Evolutionary conservation across 23 tunicate species (phyloP), one percentile per base, ranked within the genome.

Genomic region (Diplosoma virens): DNA sequence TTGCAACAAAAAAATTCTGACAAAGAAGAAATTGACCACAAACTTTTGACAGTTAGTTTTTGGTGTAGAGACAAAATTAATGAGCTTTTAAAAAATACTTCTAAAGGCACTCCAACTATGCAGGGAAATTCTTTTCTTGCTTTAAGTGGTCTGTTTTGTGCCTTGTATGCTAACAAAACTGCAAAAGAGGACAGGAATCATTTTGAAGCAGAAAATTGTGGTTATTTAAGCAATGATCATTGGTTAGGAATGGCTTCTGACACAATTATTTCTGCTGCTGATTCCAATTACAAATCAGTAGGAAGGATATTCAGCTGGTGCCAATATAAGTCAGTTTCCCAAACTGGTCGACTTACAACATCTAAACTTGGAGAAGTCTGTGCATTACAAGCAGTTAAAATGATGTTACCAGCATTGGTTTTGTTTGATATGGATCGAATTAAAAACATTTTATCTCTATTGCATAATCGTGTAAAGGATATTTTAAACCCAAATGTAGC

Each of bases 271-370:
- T 68, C 78, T 66, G 41, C 78, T 41, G 79, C 80, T 25, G 74
- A 77, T 41, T 66, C 83, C 32, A 31, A 32, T 0, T 85, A 88
- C 71, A 70, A 35, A 35, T 36, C 82, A 22, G 26, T 34, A 21
- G 87, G 95, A 0, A 65, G 95, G 45, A 60, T 88, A 28, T 75
- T 88, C 3, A 83, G 88, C 56, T 88, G 95, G 95, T 88, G 95
- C 33, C 95, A 88, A 46, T 88, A 73, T 58, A 76, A 75, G 33
- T 66, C 95, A 6, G 86, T 88, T 17, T 88, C 95, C 22, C 58
- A 59, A 0, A 45, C 81, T 34, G 95, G 95, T 11, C 63, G 68
- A 1, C 79, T 88, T 34, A 75, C 88, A 9, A 82, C 95, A 9
- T 83, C 87, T 31, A 76, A 76, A 70, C 58, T 88, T 26, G 87